Evolutionary conservation across 1,140 invertebrate genomes (phyloP).

Genomic region (Drosophila equinoxialis): DNA sequence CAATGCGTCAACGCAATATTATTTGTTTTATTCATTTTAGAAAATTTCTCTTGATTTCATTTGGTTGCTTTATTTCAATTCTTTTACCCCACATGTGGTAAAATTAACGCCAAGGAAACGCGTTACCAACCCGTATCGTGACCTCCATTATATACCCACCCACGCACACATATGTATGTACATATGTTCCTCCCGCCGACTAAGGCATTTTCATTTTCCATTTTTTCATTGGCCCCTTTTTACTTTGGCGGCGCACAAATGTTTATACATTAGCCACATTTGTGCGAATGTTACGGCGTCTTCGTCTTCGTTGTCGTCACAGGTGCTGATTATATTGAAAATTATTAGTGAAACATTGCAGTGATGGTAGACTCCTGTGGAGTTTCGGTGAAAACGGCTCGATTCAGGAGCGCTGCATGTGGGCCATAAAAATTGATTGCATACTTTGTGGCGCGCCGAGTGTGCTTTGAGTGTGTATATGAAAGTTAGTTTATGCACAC

Average conservation of each 20-base stretch:
- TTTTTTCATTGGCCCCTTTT: slow-evolving; percentile 6
- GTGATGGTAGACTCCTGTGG: slow-evolving; percentile 26
- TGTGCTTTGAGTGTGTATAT: slow-evolving; percentile 34
- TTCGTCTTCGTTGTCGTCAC: slow-evolving; percentile 40
- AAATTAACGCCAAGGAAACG: slow-evolving; percentile 58
- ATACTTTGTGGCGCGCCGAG: slow-evolving; percentile 67
- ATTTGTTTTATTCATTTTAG: neutral
- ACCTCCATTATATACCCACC: neutral
- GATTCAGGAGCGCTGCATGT: slow-evolving; percentile 52
- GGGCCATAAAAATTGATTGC: slow-evolving; percentile 73
- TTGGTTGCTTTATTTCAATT: slow-evolving; percentile 9
- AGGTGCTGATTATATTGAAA: slow-evolving; percentile 80
- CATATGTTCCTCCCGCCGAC: neutral
- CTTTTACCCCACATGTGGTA: slow-evolving; percentile 55
- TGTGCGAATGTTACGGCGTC: slow-evolving; percentile 51
- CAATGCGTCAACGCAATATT: no score
- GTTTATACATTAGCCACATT: slow-evolving; percentile 79
- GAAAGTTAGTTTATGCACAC: neutral
- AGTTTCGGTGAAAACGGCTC: slow-evolving; percentile 14
- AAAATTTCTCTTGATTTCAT: neutral
- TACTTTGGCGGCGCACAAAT: slow-evolving; percentile 52
- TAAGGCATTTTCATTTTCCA: slow-evolving; percentile 50
- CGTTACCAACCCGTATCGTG: slow-evolving; percentile 44
- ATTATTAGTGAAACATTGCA: slow-evolving; percentile 77
- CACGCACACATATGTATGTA: neutral